These are phyloP conservation scores for Cotesia vestalis DNA, from an alignment of 1,140 invertebrate species.

Conservation along the genomic window DNA sequence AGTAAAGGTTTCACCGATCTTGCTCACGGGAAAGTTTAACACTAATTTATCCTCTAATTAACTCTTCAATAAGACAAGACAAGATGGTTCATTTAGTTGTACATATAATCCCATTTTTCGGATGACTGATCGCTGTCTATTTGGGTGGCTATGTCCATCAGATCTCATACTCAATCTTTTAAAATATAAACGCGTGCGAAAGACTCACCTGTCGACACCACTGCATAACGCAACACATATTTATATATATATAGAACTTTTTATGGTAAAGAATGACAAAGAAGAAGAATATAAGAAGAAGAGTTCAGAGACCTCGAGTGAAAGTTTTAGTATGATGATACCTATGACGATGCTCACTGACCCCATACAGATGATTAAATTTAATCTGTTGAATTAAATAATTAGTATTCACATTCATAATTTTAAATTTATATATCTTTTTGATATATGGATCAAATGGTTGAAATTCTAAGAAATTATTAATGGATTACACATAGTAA, in stretches of 20 bases:
- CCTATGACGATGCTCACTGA: slow-evolving; percentile 21
- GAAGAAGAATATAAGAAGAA: background rate
- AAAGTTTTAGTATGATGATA: slow-evolving; percentile 47
- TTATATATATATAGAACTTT: background rate
- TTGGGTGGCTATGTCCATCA: slow-evolving; percentile 16
- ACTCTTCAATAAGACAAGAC: slow-evolving; percentile 17
- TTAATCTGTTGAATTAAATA: background rate
- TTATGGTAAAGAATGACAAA: slow-evolving; percentile 22
- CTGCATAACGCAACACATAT: background rate
- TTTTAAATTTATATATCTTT: background rate
- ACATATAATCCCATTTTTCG: background rate
- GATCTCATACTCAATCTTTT: slow-evolving; percentile 7
- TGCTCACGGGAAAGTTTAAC: slow-evolving; percentile 31
- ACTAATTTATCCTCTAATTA: slow-evolving; percentile 25
- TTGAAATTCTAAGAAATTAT: slow-evolving; percentile 1
- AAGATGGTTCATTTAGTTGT: background rate
- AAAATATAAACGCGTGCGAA: slow-evolving; percentile 20
- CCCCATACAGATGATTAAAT: slow-evolving; percentile 18
- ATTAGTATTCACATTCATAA: slow-evolving; percentile 1
- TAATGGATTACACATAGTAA: background rate
- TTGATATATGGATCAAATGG: background rate
- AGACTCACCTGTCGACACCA: slow-evolving; percentile 22
- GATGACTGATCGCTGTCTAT: background rate
- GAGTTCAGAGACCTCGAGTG: slow-evolving; percentile 56
- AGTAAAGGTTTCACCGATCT: slow-evolving; percentile 34